phyloP scores from a whole-genome alignment of 2,113 vertebrate species.

The Stercorarius parasiticus region DNA sequence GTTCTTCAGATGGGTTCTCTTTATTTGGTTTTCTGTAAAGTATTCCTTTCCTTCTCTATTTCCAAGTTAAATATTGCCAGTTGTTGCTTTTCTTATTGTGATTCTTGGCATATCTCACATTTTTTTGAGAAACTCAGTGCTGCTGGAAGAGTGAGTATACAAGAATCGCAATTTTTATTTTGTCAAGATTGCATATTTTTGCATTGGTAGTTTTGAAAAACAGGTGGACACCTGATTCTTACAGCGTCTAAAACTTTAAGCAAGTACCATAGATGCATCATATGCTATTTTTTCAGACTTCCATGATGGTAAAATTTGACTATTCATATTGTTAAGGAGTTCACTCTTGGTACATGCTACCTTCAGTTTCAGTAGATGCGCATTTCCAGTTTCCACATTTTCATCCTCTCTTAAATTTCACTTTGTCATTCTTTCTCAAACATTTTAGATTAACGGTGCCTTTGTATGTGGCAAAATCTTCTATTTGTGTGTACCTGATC shows the following conservation, averaged over 20 bases:
- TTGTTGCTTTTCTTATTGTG: neutral
- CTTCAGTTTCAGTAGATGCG: fast-evolving
- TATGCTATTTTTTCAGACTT: neutral
- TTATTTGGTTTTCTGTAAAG: neutral
- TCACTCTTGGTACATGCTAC: neutral
- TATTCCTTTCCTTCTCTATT: neutral
- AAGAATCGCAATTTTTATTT: neutral
- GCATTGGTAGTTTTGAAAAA: neutral
- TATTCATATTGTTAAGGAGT: neutral
- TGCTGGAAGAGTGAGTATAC: neutral
- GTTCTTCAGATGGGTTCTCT: neutral
- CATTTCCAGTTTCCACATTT: neutral
- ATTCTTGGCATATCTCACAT: neutral
- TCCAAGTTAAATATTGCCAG: neutral
- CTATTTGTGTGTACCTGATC: fast-evolving
- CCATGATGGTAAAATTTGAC: neutral
- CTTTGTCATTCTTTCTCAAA: neutral
- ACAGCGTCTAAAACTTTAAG: neutral
- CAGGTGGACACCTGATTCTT: neutral
- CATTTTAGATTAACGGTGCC: neutral
- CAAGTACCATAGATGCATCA: neutral
- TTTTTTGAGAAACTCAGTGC: neutral
- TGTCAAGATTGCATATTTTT: neutral
- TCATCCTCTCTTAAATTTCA: neutral
- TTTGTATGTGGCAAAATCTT: neutral